Percentiles rank a stretch among this genome's conserved stretches.
These are phyloP conservation scores for Sterna hirundo DNA, from an alignment of 2,113 vertebrate species.

Conservation along the genomic window DNA sequence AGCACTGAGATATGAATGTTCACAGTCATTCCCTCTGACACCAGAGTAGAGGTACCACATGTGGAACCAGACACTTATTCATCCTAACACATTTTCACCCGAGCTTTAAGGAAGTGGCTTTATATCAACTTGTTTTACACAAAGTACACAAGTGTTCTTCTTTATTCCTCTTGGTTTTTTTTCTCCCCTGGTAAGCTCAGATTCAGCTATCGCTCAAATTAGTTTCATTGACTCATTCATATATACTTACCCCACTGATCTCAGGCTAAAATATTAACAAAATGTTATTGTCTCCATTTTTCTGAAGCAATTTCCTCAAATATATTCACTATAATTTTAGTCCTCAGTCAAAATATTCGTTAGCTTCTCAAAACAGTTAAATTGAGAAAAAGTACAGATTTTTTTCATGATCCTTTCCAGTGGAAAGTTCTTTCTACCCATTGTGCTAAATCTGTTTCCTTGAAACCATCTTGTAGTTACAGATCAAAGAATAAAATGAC, in stretches of 20 bases:
- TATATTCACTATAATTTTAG: neutral
- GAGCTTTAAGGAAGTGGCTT: neutral
- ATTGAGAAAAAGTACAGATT: neutral
- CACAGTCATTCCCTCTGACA: neutral
- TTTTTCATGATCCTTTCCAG: neutral
- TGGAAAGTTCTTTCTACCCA: neutral
- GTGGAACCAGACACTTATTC: neutral
- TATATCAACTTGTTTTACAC: neutral
- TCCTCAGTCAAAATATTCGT: neutral
- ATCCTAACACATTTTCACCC: neutral
- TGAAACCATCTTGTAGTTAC: neutral
- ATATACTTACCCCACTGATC: fast-evolving
- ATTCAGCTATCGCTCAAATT: neutral
- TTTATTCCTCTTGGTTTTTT: neutral
- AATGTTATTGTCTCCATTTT: neutral
- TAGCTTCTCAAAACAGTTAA: neutral
- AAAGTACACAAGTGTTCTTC: neutral
- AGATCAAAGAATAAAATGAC: neutral
- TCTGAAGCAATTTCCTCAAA: neutral
- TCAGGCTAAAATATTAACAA: neutral
- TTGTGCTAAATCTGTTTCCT: neutral
- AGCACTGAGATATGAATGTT: neutral
- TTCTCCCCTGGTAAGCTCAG: neutral
- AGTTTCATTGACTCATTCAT: neutral
- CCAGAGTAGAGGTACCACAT: neutral